Percentiles rank a stretch among this genome's conserved stretches.
Evolutionary conservation across 2,888 invertebrate species (phyloP).

Genomic region (Xanthorhoe designata): DNA sequence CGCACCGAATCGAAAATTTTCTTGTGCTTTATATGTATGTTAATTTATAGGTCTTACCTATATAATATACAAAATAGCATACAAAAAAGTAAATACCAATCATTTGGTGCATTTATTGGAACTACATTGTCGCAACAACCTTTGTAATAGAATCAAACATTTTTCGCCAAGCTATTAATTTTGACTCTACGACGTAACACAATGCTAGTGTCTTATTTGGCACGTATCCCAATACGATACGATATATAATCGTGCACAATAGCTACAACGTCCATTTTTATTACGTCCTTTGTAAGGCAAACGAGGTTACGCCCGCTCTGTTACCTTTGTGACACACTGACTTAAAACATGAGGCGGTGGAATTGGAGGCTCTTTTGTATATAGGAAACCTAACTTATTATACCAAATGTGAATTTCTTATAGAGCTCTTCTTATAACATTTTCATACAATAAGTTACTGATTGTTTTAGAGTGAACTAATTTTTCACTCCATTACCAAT

Average conservation of each 20-base stretch:
- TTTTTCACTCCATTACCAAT: no score
- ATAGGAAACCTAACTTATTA: slow-evolving; percentile 1
- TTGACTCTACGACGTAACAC: slow-evolving; percentile 19
- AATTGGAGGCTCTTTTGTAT: slow-evolving; percentile 20
- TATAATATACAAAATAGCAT: no score
- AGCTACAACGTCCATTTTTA: slow-evolving; percentile 57
- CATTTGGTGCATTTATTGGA: not conserved
- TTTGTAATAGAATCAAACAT: not conserved
- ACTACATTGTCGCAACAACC: not conserved
- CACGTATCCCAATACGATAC: slow-evolving; percentile 31
- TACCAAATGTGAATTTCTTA: not conserved
- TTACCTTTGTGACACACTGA: slow-evolving; percentile 41
- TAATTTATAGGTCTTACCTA: no score
- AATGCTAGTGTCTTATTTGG: slow-evolving; percentile 23
- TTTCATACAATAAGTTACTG: no score
- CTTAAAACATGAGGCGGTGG: slow-evolving; percentile 39
- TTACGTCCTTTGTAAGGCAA: slow-evolving; percentile 69
- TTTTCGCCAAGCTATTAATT: not conserved
- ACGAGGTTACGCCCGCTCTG: slow-evolving; percentile 53
- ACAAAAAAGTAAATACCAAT: no score
- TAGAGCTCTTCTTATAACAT: not conserved
- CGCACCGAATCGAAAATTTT: no score
- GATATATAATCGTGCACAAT: slow-evolving; percentile 35
- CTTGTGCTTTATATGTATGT: no score
- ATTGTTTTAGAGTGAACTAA: no score